Conservation (phyloP, 2,113 vertebrate species). For the Hippocampus zosterae region DNA sequence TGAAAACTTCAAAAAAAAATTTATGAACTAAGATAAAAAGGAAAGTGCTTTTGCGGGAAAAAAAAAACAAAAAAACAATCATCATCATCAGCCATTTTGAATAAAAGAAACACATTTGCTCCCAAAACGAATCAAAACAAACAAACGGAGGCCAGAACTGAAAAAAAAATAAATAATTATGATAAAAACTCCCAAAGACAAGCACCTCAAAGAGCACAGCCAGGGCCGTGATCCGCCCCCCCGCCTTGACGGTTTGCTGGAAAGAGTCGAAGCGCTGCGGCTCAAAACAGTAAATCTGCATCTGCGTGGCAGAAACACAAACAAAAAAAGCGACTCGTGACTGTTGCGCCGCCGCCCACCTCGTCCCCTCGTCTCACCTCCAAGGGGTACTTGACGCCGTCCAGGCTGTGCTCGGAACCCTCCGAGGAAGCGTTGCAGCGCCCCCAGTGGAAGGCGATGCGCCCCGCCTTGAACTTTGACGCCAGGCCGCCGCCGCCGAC, state of each 20-base stretch:
- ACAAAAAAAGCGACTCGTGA: neutral
- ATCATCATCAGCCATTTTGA: no score
- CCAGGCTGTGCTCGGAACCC: constrained; percentile 91
- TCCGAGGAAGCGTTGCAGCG: constrained; percentile 89
- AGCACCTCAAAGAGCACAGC: constrained; percentile 89
- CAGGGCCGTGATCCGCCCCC: constrained; percentile 84
- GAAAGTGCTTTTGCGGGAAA: no score
- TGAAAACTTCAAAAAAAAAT: no score
- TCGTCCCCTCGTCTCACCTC: constrained; percentile 75
- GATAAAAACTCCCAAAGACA: no score
- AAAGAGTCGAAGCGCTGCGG: constrained; percentile 75
- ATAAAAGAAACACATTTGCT: no score
- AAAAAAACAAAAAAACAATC: no score
- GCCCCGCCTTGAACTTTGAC: constrained; percentile 84
- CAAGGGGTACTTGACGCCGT: constrained; percentile 88
- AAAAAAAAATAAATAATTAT: no score
- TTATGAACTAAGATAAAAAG: no score
- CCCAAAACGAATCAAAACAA: no score
- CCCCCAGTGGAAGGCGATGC: constrained; percentile 94
- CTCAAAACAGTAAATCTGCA: constrained; percentile 96
- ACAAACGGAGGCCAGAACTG: no score
- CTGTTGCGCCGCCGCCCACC: neutral
- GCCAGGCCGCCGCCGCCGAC: constrained; percentile 85
- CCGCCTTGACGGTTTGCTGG: constrained; percentile 81
- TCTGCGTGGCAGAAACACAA: constrained; percentile 69